phyloP scores from a whole-genome alignment of 2,113 vertebrate genomes.

The Pterocles gutturalis region DNA sequence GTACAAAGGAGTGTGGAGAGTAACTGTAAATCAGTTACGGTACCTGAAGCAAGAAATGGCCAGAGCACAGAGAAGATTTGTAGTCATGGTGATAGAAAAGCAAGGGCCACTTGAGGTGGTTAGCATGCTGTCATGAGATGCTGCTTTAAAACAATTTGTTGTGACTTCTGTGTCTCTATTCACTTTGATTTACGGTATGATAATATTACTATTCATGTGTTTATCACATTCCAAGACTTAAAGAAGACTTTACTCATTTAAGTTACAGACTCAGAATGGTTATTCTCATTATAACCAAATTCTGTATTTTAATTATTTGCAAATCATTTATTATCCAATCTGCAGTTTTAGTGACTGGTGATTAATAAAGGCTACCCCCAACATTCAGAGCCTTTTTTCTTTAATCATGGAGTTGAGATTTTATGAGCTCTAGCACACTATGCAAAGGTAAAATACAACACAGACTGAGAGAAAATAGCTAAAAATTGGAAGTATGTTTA shows the following conservation, averaged over 20 bases:
- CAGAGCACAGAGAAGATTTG: not conserved
- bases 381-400: not conserved
- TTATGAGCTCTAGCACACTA: not conserved
- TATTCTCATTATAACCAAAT: not conserved
- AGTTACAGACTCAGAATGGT: not conserved
- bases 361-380: not conserved
- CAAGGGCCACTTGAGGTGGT: not conserved
- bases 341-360: not conserved
- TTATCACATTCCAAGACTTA: not conserved
- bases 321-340: not conserved
- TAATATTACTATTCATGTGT: not conserved
- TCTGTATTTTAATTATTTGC: not conserved
- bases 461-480: constrained; percentile 9
- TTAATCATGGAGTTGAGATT: not conserved
- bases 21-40: not conserved
- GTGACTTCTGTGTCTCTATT: not conserved
- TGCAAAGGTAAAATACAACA: not conserved
- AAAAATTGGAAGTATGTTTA: not conserved
- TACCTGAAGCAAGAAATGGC: not conserved
- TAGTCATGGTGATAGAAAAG: not conserved
- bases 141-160: not conserved
- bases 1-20: not conserved
- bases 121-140: not conserved
- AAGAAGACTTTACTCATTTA: not conserved
- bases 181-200: not conserved